Evolutionary conservation across 2,888 invertebrate species (phyloP).

Genomic region (Lepidochrysops patricia): DNA sequence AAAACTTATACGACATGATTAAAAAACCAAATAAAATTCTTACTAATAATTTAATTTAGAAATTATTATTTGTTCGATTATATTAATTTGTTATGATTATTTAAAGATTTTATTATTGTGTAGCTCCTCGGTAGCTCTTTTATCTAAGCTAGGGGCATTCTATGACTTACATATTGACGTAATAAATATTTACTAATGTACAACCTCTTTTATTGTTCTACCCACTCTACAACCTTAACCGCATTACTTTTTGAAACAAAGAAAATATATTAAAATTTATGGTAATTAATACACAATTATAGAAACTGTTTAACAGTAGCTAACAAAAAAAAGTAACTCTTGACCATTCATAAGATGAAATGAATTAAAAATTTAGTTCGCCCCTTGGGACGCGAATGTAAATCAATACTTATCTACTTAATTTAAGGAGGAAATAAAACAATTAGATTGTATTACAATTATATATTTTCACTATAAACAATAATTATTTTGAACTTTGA

Average conservation of each 20-base stretch:
- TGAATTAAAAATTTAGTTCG: too few relatives aligned
- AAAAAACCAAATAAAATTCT: constrained; percentile 28
- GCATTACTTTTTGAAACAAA: too few relatives aligned
- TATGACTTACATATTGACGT: constrained; percentile 27
- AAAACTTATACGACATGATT: not conserved
- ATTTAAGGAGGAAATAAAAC: not conserved
- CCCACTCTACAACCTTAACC: not conserved
- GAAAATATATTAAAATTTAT: too few relatives aligned
- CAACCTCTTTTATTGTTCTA: constrained; percentile 17
- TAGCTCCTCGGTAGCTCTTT: constrained; percentile 22
- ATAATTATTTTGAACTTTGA: constrained; percentile 3
- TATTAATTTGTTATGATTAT: constrained; percentile 32
- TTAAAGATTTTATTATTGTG: constrained; percentile 31
- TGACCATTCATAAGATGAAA: too few relatives aligned
- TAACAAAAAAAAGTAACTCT: too few relatives aligned
- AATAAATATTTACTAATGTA: constrained; percentile 30
- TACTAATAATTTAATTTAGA: constrained; percentile 23
- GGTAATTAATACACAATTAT: too few relatives aligned
- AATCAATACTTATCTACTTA: too few relatives aligned
- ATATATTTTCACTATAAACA: not conserved
- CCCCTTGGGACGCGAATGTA: too few relatives aligned
- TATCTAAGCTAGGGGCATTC: constrained; percentile 25
- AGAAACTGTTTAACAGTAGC: too few relatives aligned
- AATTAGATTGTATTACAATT: not conserved
- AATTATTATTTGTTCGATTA: constrained; percentile 25